Percentiles rank a stretch among this genome's conserved stretches.
phyloP scores from a whole-genome alignment of 2,797 vertebrate genomes.

The Sphenopsis melanotis region DNA sequence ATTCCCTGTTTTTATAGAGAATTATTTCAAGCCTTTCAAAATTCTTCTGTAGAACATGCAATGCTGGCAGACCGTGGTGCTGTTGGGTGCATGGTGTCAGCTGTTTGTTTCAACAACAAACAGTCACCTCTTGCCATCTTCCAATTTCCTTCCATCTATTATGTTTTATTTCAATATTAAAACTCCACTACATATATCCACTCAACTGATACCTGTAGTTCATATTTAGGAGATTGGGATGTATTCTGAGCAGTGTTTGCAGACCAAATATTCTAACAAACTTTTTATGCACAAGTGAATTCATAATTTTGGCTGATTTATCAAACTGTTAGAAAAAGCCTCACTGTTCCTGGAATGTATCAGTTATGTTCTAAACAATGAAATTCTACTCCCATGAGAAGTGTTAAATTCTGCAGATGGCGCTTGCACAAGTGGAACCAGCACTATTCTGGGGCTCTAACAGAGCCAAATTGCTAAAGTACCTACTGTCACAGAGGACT shows the following conservation, averaged over 20 bases:
- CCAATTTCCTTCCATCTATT: background rate
- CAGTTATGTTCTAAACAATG: background rate
- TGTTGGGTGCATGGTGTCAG: background rate
- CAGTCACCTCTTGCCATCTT: background rate
- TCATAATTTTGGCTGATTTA: background rate
- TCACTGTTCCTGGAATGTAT: background rate
- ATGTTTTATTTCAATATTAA: background rate
- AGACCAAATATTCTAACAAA: background rate
- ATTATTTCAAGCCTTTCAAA: background rate
- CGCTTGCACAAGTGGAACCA: background rate
- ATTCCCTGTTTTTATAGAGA: background rate
- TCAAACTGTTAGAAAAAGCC: background rate
- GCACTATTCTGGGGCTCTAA: background rate
- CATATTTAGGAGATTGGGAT: background rate
- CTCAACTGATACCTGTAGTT: background rate
- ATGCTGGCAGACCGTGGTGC: background rate
- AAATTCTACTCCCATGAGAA: background rate
- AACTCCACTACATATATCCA: background rate
- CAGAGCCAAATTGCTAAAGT: rapidly evolving
- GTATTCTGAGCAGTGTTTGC: background rate
- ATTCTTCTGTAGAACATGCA: background rate
- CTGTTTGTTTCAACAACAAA: background rate
- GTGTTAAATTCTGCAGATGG: background rate
- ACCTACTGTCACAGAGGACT: background rate
- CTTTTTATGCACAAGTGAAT: background rate